A percentile compares a stretch with the other conserved stretches of the same genome.
phyloP scores from a whole-genome alignment of 2,797 vertebrate genomes.

The Lacerta bilineata region DNA sequence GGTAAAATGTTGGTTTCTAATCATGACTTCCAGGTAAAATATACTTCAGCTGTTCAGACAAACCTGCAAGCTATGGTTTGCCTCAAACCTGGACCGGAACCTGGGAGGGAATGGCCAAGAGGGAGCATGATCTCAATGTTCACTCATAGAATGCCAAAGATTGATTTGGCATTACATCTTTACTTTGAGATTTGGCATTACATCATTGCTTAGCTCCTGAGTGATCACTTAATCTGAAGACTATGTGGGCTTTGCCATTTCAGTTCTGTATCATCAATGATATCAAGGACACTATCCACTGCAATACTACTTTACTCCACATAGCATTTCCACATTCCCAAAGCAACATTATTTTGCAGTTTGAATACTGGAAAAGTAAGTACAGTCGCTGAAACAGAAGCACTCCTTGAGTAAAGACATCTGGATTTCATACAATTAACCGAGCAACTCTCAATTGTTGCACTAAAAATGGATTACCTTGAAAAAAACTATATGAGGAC shows the following conservation, averaged over 20 bases:
- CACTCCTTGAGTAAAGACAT: neutral
- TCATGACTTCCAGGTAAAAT: neutral
- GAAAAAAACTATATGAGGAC: neutral
- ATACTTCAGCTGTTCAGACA: neutral
- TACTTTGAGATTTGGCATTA: neutral
- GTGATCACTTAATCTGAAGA: no score
- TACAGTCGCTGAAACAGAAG: neutral
- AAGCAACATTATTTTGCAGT: neutral
- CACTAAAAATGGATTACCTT: neutral
- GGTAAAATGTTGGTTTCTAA: neutral
- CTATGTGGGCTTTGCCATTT: neutral
- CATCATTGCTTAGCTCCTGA: neutral
- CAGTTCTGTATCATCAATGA: neutral
- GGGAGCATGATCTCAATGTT: neutral
- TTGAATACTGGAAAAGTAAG: neutral
- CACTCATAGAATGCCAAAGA: neutral
- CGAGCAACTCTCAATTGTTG: neutral
- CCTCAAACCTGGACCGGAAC: neutral
- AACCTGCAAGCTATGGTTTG: neutral
- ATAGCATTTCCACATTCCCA: neutral
- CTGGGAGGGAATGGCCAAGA: neutral
- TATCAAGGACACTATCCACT: neutral
- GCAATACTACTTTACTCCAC: neutral
- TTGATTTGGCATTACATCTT: neutral
- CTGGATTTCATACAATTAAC: neutral